Evolutionary conservation across 2,113 vertebrate species (phyloP).

Genomic region (Limanda limanda): DNA sequence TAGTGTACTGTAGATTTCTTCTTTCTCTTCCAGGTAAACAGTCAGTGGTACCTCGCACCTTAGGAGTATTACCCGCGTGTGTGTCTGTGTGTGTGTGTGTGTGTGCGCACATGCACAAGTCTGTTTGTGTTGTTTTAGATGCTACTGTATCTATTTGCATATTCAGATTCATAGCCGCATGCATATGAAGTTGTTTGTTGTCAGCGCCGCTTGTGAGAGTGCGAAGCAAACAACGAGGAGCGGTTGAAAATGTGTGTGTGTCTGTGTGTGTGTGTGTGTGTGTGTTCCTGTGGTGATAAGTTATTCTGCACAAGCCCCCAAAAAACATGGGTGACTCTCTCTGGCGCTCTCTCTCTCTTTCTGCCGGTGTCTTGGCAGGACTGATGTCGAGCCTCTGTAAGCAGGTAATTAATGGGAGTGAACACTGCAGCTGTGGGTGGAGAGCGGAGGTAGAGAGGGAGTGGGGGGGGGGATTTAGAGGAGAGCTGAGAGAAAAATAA

Average conservation of each 20-base stretch:
- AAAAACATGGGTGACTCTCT: constrained; percentile 43
- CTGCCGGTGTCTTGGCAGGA: constrained; percentile 60
- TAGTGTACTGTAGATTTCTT: constrained; percentile 45
- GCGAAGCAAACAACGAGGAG: constrained; percentile 26
- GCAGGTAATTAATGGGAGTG: constrained; percentile 73
- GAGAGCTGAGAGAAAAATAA: constrained; percentile 7
- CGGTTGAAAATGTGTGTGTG: not conserved
- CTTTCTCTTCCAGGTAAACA: constrained; percentile 57
- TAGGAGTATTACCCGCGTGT: constrained; percentile 21
- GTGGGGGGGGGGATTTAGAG: not conserved
- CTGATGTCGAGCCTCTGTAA: constrained; percentile 55
- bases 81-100: too few relatives aligned
- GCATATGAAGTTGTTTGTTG: constrained; percentile 49
- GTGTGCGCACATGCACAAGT: not conserved
- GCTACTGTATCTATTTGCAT: constrained; percentile 61
- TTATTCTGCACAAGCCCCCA: constrained; percentile 39
- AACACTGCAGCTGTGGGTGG: constrained; percentile 48
- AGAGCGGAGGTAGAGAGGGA: constrained; percentile 23
- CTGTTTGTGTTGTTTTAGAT: constrained; percentile 20
- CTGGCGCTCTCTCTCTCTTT: constrained; percentile 36
- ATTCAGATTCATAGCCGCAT: constrained; percentile 52
- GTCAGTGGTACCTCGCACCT: constrained; percentile 14
- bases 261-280: not conserved
- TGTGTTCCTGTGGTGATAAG: constrained; percentile 17
- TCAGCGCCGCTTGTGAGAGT: constrained; percentile 13